These are phyloP conservation scores for Patella ulyssiponensis DNA, from an alignment of 2,888 invertebrate species.

Conservation along the genomic window DNA sequence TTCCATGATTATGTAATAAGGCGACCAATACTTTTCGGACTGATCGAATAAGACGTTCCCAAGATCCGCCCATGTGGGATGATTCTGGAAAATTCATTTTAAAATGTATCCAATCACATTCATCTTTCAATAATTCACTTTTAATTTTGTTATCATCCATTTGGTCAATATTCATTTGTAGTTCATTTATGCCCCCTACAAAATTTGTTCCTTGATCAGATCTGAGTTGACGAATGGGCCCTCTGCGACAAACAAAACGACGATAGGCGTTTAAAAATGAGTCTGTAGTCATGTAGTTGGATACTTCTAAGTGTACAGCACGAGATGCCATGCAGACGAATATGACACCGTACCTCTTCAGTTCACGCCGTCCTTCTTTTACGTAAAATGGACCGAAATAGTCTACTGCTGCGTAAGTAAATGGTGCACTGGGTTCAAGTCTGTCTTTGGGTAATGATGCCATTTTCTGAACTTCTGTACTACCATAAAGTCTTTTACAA, in stretches of 20 bases:
- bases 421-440: conserved; percentile 19
- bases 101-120: conserved; percentile 9
- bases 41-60: conserved; percentile 22
- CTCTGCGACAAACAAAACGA: conserved; percentile 30
- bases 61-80: conserved; percentile 22
- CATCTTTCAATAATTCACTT: not conserved
- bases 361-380: conserved; percentile 47
- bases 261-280: conserved; percentile 40
- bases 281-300: conserved; percentile 39
- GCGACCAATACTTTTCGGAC: conserved; percentile 16
- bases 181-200: conserved; percentile 33
- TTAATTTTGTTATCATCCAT: not conserved
- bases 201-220: conserved; percentile 45
- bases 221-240: conserved; percentile 35
- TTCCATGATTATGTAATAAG: not conserved
- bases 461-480: conserved; percentile 26
- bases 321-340: conserved; percentile 62
- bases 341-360: conserved; percentile 57
- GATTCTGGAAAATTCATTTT: conserved; percentile 23
- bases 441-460: conserved; percentile 25
- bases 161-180: conserved; percentile 12
- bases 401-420: conserved; percentile 25
- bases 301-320: conserved; percentile 58
- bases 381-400: conserved; percentile 41
- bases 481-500: conserved; percentile 6